phyloP scores from a whole-genome alignment of 2,113 vertebrate genomes.

The Nansenia antarctica region DNA sequence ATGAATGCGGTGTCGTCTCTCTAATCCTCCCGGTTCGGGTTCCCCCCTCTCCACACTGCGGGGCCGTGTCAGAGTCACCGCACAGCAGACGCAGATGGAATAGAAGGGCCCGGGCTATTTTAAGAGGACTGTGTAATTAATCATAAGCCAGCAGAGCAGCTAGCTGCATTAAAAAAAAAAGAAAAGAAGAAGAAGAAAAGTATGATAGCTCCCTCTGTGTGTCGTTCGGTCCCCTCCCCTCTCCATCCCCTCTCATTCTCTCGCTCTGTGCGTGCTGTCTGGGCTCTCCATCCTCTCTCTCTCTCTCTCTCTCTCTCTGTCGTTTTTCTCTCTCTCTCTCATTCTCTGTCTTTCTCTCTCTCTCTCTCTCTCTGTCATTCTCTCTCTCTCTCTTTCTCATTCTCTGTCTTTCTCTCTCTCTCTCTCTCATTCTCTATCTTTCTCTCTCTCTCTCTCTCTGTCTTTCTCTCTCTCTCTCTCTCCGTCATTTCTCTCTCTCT shows the following conservation, averaged over 20 bases:
- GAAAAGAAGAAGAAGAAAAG: neutral
- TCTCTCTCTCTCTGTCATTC: neutral
- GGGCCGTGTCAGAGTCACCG: neutral
- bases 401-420: neutral
- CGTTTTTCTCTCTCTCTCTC: neutral
- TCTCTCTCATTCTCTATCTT: neutral
- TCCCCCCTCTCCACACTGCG: neutral
- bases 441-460: neutral
- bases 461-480: neutral
- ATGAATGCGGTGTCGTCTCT: neutral
- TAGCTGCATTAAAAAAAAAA: slow-evolving; percentile 10
- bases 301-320: neutral
- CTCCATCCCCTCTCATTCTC: neutral
- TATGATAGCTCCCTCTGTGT: slow-evolving; percentile 4
- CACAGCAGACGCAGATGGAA: slow-evolving; percentile 21
- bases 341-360: neutral
- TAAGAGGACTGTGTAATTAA: slow-evolving; percentile 41
- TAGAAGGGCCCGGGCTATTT: slow-evolving; percentile 23
- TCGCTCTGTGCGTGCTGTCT: no score
- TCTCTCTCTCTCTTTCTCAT: neutral
- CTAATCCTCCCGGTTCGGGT: no score
- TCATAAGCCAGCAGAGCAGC: slow-evolving; percentile 19
- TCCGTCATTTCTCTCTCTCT: neutral
- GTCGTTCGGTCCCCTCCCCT: neutral
- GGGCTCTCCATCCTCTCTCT: no score